Evolutionary conservation across 2,113 vertebrate genomes (phyloP), one percentile per base, ranked within the genome.

Genomic region (Hypocryptadius cinnamomeus): DNA sequence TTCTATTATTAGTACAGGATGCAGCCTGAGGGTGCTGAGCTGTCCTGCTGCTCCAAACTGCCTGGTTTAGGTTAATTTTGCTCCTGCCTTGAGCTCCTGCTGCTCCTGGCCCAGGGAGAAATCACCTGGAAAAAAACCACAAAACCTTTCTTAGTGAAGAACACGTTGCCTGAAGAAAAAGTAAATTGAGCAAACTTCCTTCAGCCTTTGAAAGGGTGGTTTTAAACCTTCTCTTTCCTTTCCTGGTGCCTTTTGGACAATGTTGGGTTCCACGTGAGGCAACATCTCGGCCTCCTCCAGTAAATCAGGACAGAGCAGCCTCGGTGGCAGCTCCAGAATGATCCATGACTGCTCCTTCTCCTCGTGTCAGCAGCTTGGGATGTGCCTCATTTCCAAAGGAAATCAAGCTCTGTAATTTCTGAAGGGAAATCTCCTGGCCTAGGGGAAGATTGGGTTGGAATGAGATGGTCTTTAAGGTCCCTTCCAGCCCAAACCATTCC

Each of bases 261-360:
- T 0, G 6, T 39, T n/a, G 22, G 4, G 6, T 40, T 87, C 51
- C 30, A 0, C 0, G 5, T 1, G 6, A 45, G 42, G 54, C 17
- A 19, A 4, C 5, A 1, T 12, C 2, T 59, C 8, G 0, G 24
- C 30, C 54, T 80, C 13, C 45, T 56, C 1, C 13, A 12, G 37
- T 17, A 35, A 48, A 48, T 57, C 10, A 16, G 31, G 63, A 2
- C 8, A 37, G 73, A 31, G 59, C 3, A 2, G 50, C 24, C 14
- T 7, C 0, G 0, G 11, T 11, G 59, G 44, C 30, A 40, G 70
- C 23, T 68, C 71, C 82, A 15, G 0, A 51, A 13, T 10, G 27
- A 37, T 35, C 57, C 66, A 1, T 2, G 40, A n/a, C n/a, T 53
- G 5, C 37, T 88, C 50, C 42, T 21, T 11, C 21, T 73, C 61